phyloP scores from a whole-genome alignment of 2,888 invertebrate species.

The Pandemis cinnamomeana region DNA sequence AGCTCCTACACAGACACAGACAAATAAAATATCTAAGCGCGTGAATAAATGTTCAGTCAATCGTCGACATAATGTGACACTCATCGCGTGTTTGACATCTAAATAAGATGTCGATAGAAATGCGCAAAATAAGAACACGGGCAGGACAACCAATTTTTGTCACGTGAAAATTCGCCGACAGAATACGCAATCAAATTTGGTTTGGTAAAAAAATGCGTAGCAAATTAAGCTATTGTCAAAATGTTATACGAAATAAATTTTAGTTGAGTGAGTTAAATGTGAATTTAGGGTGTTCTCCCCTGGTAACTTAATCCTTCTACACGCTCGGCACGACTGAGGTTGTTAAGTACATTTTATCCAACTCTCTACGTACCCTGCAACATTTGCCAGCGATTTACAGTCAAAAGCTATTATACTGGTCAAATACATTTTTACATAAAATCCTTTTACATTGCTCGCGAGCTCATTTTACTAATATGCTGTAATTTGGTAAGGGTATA shows the following conservation, averaged over 20 bases:
- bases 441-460: background rate
- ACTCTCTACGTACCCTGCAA: background rate
- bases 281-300: slow-evolving; percentile 24
- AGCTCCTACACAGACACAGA: background rate
- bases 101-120: slow-evolving; percentile 5
- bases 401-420: background rate
- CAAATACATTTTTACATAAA: no score
- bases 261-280: slow-evolving; percentile 20
- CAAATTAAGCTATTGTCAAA: slow-evolving; percentile 38
- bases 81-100: slow-evolving; percentile 19
- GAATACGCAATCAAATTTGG: slow-evolving; percentile 5
- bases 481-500: no score
- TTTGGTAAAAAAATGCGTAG: background rate
- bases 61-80: slow-evolving; percentile 17
- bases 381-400: background rate
- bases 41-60: slow-evolving; percentile 8
- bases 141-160: background rate
- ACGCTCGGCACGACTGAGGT: slow-evolving; percentile 1
- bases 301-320: slow-evolving; percentile 26
- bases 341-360: slow-evolving; percentile 5
- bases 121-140: slow-evolving; percentile 6
- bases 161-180: background rate
- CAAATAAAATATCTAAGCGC: slow-evolving; percentile 9
- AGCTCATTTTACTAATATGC: background rate
- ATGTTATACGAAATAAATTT: slow-evolving; percentile 36